Base-by-base conservation (phyloP, 1,140 invertebrate genomes). In the Caerostris extrusa region DNA sequence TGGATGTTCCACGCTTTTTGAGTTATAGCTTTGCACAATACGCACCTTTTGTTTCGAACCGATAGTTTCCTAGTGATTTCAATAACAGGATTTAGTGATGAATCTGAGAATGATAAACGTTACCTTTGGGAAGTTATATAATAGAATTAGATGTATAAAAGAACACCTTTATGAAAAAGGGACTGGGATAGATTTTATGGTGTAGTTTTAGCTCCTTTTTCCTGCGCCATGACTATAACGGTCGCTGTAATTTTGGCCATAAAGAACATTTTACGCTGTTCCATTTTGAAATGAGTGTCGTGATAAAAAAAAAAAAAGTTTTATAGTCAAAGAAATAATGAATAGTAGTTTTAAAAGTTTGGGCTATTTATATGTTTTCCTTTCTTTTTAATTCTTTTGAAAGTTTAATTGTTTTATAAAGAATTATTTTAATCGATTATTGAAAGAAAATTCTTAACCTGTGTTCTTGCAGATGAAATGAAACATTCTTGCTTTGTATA, bases 1-100 rank as follows among this genome's bases (percentile, higher is more conserved):
- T 57, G 71, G 34, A 77, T 77, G 71, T 77, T 77, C 71, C 71
- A 77, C 10, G 71, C 19, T 53, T 77, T 71, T 77, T 77, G 71
- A 77, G 71, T 53, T 77, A 77, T 77, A 77, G 10, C 71, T 77
- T 77, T 77, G 50, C 71, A 77, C 71, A 53, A 77, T 77, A 12
- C 71, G 10, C 19, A 77, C 12, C 71, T 19, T 34, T 34, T 50
- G 71, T 77, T 77, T 77, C 50, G 71, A 77, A 77, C 53, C 71
- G 71, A 77, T 77, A 77, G 71, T 77, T 50, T 77, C 71, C 71
- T 34, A 34, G 69, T 77, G 34, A 50, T 77, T 77, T 50, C 34
- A 77, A 77, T 34, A 77, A 77, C 53, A 53, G 71, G 3, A 8
- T 77, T 77, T 77, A 12, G 71, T 34, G 34, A 5, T 50, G 71